These are phyloP conservation scores for Cyprinodon diabolis DNA, from an alignment of 2,797 vertebrate species.

Conservation along the genomic window DNA sequence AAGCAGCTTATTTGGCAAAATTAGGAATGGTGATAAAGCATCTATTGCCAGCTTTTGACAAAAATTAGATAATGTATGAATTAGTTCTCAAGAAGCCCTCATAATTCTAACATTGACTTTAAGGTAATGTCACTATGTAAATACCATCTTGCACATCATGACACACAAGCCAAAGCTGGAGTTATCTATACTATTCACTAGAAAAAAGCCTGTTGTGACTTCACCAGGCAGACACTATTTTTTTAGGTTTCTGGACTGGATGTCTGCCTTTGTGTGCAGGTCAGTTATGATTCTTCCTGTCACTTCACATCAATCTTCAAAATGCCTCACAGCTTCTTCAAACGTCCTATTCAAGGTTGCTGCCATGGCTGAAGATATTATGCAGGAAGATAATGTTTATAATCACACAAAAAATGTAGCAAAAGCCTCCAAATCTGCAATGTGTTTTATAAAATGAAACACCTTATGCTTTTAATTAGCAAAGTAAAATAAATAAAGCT, in stretches of 20 bases:
- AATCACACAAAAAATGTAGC: background rate
- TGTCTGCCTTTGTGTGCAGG: conserved; percentile 47
- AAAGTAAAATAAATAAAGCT: conserved; percentile 70
- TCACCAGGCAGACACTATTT: conserved; percentile 13
- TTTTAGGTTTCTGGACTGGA: conserved; percentile 32
- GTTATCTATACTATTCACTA: background rate
- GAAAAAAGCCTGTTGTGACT: background rate
- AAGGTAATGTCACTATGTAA: background rate
- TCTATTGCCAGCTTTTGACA: background rate
- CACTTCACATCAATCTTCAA: conserved; percentile 53
- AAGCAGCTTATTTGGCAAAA: too few relatives aligned
- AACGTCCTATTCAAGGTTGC: conserved; percentile 50
- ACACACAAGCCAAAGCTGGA: background rate
- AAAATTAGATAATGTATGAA: background rate
- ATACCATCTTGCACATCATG: background rate
- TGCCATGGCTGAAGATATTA: conserved; percentile 15
- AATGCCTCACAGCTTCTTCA: conserved; percentile 48
- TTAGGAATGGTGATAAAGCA: too few relatives aligned
- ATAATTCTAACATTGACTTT: background rate
- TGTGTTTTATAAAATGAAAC: conserved; percentile 35
- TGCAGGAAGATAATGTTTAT: conserved; percentile 9
- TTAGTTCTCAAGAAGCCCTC: background rate
- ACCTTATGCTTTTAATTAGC: conserved; percentile 65
- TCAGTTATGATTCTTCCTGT: conserved; percentile 55
- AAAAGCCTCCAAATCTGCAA: background rate